Evolutionary conservation across 2,888 invertebrate genomes (phyloP).

Genomic region (Acanthopleura granulata): DNA sequence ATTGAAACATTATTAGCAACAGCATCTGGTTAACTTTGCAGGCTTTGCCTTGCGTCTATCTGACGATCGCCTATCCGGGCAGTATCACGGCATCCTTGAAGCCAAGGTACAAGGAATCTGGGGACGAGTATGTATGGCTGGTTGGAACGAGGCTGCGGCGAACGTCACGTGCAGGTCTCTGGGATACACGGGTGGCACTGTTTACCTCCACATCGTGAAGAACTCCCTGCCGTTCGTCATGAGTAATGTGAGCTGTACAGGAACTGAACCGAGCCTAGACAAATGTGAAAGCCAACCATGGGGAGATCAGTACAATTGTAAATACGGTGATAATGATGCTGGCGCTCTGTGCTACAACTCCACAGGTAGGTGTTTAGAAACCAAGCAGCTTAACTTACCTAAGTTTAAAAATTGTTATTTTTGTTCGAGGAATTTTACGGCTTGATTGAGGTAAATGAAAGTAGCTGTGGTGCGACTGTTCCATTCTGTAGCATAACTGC

Average conservation of each 20-base stretch:
- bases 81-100: constrained; percentile 8
- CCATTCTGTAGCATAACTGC: too few relatives aligned
- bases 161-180: constrained; percentile 72
- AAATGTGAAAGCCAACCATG: constrained; percentile 41
- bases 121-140: constrained; percentile 72
- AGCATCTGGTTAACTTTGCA: constrained; percentile 21
- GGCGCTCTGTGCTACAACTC: constrained; percentile 58
- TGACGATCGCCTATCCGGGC: constrained; percentile 22
- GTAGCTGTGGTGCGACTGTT: too few relatives aligned
- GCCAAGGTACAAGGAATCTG: constrained; percentile 39
- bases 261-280: constrained; percentile 42
- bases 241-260: constrained; percentile 45
- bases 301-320: constrained; percentile 44
- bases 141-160: constrained; percentile 73
- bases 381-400: too few relatives aligned
- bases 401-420: too few relatives aligned
- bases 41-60: constrained; percentile 39
- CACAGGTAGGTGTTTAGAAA: constrained; percentile 34
- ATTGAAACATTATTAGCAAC: too few relatives aligned
- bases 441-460: too few relatives aligned
- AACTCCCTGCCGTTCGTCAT: constrained; percentile 53
- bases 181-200: constrained; percentile 45
- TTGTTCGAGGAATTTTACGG: too few relatives aligned
- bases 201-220: constrained; percentile 56
- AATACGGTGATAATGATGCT: constrained; percentile 46